Conservation (phyloP, 2,797 vertebrate species). For the Artibeus jamaicensis region DNA sequence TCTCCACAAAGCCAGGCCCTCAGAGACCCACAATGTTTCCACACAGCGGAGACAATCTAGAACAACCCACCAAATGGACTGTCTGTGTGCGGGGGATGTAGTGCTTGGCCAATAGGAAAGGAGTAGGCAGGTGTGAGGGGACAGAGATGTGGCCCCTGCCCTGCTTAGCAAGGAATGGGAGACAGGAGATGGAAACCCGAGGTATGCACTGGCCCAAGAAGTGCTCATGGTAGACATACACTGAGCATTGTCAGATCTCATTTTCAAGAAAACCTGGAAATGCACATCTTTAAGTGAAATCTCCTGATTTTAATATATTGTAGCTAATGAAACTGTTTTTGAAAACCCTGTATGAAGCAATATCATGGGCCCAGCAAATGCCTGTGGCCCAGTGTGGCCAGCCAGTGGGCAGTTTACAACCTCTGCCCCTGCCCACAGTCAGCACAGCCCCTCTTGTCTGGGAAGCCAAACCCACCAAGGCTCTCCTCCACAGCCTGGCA, state of each 20-base stretch:
- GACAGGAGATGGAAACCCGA: not conserved
- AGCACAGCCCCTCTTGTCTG: not conserved
- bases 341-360: not conserved
- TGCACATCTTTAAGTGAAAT: not conserved
- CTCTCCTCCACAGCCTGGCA: not conserved
- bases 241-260: not conserved
- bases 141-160: not conserved
- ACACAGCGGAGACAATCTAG: not conserved
- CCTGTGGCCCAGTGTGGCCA: not conserved
- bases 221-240: not conserved
- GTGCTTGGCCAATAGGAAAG: not conserved
- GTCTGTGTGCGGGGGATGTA: not conserved
- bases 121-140: not conserved
- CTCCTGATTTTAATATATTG: not conserved
- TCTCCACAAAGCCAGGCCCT: not conserved
- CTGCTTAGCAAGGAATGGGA: not conserved
- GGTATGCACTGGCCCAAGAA: fast-evolving
- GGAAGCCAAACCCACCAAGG: not conserved
- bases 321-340: not conserved
- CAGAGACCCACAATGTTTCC: not conserved
- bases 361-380: not conserved
- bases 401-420: not conserved
- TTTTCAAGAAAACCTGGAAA: not conserved
- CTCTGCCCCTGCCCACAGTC: not conserved
- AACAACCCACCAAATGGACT: not conserved